Percentiles rank a stretch among this genome's conserved stretches.
phyloP scores from a whole-genome alignment of 2,888 invertebrate genomes.

The Caenorhabditis angaria region DNA sequence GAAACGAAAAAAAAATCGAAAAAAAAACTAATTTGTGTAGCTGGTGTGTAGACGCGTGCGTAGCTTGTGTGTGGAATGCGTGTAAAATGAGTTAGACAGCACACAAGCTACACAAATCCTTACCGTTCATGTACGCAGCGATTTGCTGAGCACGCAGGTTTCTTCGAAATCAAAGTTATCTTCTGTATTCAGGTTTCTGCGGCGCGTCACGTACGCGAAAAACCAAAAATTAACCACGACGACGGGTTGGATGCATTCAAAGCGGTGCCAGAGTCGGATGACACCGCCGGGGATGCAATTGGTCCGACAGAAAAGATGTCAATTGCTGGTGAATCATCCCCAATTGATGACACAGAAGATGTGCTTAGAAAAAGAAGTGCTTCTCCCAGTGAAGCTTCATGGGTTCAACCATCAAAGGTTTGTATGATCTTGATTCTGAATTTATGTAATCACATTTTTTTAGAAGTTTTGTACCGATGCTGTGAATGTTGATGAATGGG shows the following conservation, averaged over 20 bases:
- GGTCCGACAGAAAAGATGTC: background rate
- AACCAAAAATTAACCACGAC: constrained; percentile 33
- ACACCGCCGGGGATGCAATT: background rate
- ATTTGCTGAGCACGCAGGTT: no score
- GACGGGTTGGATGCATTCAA: constrained; percentile 39
- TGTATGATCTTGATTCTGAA: background rate
- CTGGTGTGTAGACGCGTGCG: no score
- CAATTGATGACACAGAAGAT: background rate
- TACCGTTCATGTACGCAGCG: no score
- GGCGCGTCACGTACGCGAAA: constrained; percentile 1
- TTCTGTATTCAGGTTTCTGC: background rate
- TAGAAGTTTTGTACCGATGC: constrained; percentile 41
- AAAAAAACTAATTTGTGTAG: no score
- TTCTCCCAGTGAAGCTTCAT: background rate
- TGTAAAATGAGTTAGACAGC: no score
- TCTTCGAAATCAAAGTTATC: no score
- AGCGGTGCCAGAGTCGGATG: constrained; percentile 10
- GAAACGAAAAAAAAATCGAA: no score
- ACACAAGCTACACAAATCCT: no score
- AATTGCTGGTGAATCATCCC: background rate
- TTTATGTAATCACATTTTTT: constrained; percentile 1
- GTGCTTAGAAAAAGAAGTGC: background rate
- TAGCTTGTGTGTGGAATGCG: no score
- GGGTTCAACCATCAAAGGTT: constrained; percentile 42
- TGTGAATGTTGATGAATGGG: constrained; percentile 27